phyloP scores from a whole-genome alignment of 2,113 vertebrate species.

The Microcebus ravelobensis region DNA sequence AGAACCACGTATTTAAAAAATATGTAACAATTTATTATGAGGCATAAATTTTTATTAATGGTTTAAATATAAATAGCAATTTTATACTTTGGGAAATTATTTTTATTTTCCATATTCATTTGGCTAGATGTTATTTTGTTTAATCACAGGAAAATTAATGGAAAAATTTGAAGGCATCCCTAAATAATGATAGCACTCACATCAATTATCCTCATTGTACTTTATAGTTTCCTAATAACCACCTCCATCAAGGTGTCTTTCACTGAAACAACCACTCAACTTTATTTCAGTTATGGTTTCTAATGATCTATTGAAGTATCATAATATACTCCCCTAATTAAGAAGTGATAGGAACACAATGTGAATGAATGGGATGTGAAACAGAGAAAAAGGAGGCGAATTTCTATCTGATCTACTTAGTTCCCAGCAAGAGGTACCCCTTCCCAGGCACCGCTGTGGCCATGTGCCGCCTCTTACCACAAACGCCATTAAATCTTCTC shows the following conservation, averaged over 20 bases:
- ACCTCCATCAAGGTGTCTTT: constrained; percentile 79
- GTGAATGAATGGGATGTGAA: background rate
- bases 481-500: constrained; percentile 72
- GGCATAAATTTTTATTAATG: constrained; percentile 45
- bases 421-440: constrained; percentile 60
- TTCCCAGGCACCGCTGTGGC: constrained; percentile 34
- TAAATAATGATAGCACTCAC: constrained; percentile 74
- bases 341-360: constrained; percentile 63
- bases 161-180: constrained; percentile 57
- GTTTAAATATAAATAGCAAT: constrained; percentile 44
- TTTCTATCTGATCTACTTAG: constrained; percentile 70
- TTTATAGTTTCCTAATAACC: constrained; percentile 74
- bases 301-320: constrained; percentile 71
- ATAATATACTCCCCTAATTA: constrained; percentile 78
- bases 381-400: constrained; percentile 56
- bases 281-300: constrained; percentile 70
- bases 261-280: constrained; percentile 65
- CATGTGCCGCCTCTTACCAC: constrained; percentile 50
- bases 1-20: constrained; percentile 53
- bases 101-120: constrained; percentile 34
- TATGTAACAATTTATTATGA: constrained; percentile 38
- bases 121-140: constrained; percentile 67
- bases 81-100: constrained; percentile 56
- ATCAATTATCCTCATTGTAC: constrained; percentile 77
- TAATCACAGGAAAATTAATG: constrained; percentile 80